A percentile compares a stretch with the other conserved stretches of the same genome.
phyloP scores from a whole-genome alignment of 2,797 vertebrate genomes.

The Tokudaia tokunoshimensis region DNA sequence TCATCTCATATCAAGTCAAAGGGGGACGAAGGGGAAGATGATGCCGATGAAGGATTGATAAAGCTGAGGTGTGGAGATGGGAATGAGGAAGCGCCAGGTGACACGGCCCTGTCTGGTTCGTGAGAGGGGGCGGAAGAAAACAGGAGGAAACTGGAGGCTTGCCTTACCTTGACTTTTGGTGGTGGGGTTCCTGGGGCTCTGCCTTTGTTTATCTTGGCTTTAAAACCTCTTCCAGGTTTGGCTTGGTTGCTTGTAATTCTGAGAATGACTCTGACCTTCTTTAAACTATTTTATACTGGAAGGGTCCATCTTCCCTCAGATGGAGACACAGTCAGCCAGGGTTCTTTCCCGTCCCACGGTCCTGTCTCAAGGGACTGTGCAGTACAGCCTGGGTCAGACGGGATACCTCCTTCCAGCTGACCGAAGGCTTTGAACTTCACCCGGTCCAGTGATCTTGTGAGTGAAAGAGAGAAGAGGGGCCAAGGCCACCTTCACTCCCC shows the following conservation, averaged over 20 bases:
- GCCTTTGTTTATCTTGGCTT: background rate
- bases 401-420: background rate
- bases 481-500: background rate
- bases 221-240: background rate
- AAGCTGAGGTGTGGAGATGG: background rate
- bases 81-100: background rate
- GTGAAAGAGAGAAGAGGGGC: background rate
- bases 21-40: background rate
- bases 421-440: background rate
- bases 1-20: background rate
- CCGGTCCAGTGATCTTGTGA: background rate
- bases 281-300: background rate
- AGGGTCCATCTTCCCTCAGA: background rate
- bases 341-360: background rate
- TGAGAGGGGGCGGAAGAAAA: background rate
- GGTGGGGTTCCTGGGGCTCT: background rate
- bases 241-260: background rate
- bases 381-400: background rate
- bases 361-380: background rate
- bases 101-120: background rate
- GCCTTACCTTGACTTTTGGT: background rate
- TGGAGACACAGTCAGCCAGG: background rate
- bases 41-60: background rate
- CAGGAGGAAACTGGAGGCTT: accelerated
- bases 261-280: background rate